These are phyloP conservation scores for Erpobdella octoculata DNA, from an alignment of 2,888 invertebrate genomes.

Conservation along the genomic window DNA sequence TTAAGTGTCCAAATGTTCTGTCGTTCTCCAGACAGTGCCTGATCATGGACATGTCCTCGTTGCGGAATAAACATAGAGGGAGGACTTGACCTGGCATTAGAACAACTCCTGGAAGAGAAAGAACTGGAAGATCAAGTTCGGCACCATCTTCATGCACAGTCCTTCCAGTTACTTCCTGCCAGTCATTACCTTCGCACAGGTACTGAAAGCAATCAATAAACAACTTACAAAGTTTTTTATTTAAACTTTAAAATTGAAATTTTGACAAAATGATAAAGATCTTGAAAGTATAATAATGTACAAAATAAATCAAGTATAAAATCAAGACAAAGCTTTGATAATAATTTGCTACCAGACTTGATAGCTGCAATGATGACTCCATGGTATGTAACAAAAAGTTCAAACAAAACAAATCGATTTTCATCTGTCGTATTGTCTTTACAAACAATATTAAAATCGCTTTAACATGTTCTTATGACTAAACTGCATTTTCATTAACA, in stretches of 20 bases:
- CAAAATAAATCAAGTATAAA: too few species aligned
- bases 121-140: slow-evolving; percentile 56
- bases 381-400: too few species aligned
- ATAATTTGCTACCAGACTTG: too few species aligned
- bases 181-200: slow-evolving; percentile 59
- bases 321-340: too few species aligned
- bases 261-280: too few species aligned
- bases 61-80: slow-evolving; percentile 62
- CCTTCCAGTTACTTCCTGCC: slow-evolving; percentile 62
- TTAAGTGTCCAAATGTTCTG: slow-evolving; percentile 62
- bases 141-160: slow-evolving; percentile 59
- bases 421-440: too few species aligned
- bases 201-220: slow-evolving; percentile 32
- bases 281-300: too few species aligned
- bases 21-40: slow-evolving; percentile 57
- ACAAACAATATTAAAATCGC: too few species aligned
- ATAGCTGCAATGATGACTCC: too few species aligned
- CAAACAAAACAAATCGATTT: too few species aligned
- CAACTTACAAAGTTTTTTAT: background rate
- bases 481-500: too few species aligned
- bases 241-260: background rate
- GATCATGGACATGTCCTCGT: slow-evolving; percentile 59
- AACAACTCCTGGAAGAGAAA: slow-evolving; percentile 59
- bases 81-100: slow-evolving; percentile 72
- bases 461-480: too few species aligned